phyloP scores from a whole-genome alignment of 2,888 invertebrate genomes.

The Lobophora halterata region DNA sequence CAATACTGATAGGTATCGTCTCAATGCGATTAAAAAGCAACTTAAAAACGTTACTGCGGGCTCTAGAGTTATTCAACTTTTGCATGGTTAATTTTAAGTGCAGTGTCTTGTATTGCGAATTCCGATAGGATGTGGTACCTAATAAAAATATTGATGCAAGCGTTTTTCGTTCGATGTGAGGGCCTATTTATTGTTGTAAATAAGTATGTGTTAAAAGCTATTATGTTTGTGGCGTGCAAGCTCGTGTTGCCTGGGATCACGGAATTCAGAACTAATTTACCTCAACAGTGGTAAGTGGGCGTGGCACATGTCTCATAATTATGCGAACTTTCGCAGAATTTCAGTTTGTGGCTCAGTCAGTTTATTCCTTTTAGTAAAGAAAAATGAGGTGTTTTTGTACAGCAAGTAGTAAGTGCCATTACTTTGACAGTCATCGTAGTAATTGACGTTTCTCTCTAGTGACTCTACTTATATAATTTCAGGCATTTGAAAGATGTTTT shows the following conservation, averaged over 20 bases:
- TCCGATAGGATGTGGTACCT: constrained; percentile 42
- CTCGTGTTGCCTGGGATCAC: constrained; percentile 13
- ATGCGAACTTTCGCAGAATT: constrained; percentile 1
- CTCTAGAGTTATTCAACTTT: constrained; percentile 56
- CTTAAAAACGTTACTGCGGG: constrained; percentile 53
- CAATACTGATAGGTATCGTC: constrained; percentile 70
- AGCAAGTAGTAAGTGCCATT: no score
- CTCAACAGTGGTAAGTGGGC: not conserved
- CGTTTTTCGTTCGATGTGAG: constrained; percentile 21
- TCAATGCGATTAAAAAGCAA: constrained; percentile 62
- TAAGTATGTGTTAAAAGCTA: constrained; percentile 23
- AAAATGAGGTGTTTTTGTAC: no score
- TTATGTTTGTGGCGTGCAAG: constrained; percentile 17
- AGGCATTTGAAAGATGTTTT: no score
- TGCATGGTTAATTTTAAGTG: constrained; percentile 64
- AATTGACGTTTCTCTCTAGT: no score
- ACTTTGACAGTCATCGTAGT: no score
- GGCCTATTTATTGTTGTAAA: constrained; percentile 21
- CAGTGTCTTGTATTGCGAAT: constrained; percentile 62
- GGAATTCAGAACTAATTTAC: not conserved
- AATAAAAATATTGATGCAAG: constrained; percentile 41
- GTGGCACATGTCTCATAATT: not conserved
- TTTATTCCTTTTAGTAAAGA: no score
- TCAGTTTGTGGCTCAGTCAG: not conserved
- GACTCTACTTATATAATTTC: no score